These are phyloP conservation scores for Lerista edwardsae DNA, from an alignment of 2,797 vertebrate genomes.

Conservation along the genomic window DNA sequence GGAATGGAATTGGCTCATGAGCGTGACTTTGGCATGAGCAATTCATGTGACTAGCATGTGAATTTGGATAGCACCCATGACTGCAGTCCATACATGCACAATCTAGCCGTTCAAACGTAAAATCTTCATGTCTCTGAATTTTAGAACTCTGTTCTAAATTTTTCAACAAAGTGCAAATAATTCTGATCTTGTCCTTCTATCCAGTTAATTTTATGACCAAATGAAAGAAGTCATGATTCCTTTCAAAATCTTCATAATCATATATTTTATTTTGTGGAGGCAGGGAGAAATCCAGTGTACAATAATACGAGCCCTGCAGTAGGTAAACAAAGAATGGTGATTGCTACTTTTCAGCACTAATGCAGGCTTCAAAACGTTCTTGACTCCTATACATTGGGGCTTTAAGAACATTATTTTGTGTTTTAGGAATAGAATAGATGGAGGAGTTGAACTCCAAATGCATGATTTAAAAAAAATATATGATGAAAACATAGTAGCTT, in stretches of 20 bases:
- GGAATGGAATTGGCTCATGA: too few species aligned
- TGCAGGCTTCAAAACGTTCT: constrained; percentile 57
- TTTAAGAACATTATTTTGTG: constrained; percentile 66
- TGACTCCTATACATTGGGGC: constrained; percentile 59
- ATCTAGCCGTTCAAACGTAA: background rate
- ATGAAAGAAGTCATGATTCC: background rate
- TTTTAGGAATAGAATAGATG: constrained; percentile 58
- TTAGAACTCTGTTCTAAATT: background rate
- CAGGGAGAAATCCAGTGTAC: constrained; percentile 10
- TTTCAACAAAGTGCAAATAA: background rate
- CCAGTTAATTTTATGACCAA: constrained; percentile 18
- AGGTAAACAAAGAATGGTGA: constrained; percentile 19
- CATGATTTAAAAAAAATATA: constrained; percentile 66
- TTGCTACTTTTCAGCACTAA: constrained; percentile 50
- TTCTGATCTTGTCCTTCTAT: background rate
- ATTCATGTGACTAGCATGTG: background rate
- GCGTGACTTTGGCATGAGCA: background rate
- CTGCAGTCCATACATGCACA: background rate
- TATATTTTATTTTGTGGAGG: constrained; percentile 44
- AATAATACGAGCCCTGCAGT: constrained; percentile 24
- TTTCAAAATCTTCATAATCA: constrained; percentile 40
- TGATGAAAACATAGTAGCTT: constrained; percentile 70
- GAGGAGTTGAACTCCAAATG: constrained; percentile 61
- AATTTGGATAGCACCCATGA: background rate
- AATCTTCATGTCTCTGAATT: background rate